Base-by-base conservation (phyloP, 1,140 invertebrate genomes). In the Musca vetustissima region DNA sequence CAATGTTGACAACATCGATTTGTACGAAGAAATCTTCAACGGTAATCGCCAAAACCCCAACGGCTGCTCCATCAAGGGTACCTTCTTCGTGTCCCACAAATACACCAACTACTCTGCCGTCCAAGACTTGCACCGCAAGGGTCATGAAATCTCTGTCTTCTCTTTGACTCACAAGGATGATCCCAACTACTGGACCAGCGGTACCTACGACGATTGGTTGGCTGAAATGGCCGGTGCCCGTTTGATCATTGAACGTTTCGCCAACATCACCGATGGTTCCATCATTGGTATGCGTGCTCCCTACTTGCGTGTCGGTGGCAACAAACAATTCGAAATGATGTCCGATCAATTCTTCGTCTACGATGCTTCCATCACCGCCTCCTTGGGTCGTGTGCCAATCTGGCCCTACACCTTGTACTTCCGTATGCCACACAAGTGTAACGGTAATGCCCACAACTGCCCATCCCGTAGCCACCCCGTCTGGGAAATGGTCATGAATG, bases 401-500 rank as follows among this genome's bases (percentile, higher is more conserved):
- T 98, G 95, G 95, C 95, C 95, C 0, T 97, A 97, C 86, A 98
- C 95, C 2, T 85, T 97, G 15, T 96, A 96, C 85, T 97, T 95
- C 89, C 87, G 93, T 28, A 96, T 97, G 92, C 94, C 95, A 0
- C 94, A 96, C 83, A 95, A 94, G 80, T 97, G 95, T 81, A 94
- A 95, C 81, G 94, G 94, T 71, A 96, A 96, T 81, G 92, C 92
- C 15, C 92, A 95, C 74, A 96, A 95, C 77, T 96, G 94, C 77
- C 94, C 95, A 21, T 94, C 92, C 28, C 86, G 93, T 75, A 93
- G 92, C 71, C 94, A 96, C 75, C 93, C 94, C 47, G 92, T 96
- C 49, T 97, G 94, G 94, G 94, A 97, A 85, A 96, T 97, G 88
- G 94, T 96, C 24, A 95, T 97, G 92, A 97, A 96, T 83, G 94